phyloP scores from a whole-genome alignment of 1,140 invertebrate species.

The Lerema accius region DNA sequence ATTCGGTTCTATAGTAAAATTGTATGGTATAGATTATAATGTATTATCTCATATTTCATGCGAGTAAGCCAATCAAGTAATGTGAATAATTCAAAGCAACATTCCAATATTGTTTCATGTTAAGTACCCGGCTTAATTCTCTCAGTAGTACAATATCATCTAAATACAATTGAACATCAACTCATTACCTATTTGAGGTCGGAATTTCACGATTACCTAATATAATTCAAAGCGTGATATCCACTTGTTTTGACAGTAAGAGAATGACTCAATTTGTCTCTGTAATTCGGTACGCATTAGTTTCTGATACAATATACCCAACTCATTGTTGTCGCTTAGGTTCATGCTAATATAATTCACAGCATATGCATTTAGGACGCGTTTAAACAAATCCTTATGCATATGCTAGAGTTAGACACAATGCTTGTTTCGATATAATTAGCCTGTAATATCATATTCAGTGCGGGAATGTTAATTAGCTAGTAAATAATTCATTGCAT shows the following conservation, averaged over 20 bases:
- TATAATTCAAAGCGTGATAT: constrained; percentile 38
- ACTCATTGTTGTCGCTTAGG: constrained; percentile 52
- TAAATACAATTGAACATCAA: background rate
- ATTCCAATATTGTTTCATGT: background rate
- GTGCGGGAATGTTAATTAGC: constrained; percentile 21
- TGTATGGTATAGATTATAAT: constrained; percentile 12
- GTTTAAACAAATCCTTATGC: constrained; percentile 62
- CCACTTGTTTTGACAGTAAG: constrained; percentile 43
- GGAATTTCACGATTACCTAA: constrained; percentile 17
- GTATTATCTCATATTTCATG: constrained; percentile 7
- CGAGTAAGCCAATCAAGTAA: background rate
- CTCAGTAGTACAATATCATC: background rate
- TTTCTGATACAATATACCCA: constrained; percentile 32
- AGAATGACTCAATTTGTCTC: constrained; percentile 58
- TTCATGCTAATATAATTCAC: constrained; percentile 61
- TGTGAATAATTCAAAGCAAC: background rate
- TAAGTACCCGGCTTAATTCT: background rate
- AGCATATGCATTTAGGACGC: constrained; percentile 58
- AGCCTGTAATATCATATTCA: constrained; percentile 31
- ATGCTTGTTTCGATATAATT: constrained; percentile 42
- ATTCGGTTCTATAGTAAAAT: too few species aligned
- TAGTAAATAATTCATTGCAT: constrained; percentile 22
- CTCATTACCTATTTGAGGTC: background rate
- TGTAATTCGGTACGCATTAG: constrained; percentile 23
- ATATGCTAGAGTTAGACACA: constrained; percentile 54